These are phyloP conservation scores for Cantharis flavilabris DNA, from an alignment of 2,888 invertebrate species.

Conservation along the genomic window DNA sequence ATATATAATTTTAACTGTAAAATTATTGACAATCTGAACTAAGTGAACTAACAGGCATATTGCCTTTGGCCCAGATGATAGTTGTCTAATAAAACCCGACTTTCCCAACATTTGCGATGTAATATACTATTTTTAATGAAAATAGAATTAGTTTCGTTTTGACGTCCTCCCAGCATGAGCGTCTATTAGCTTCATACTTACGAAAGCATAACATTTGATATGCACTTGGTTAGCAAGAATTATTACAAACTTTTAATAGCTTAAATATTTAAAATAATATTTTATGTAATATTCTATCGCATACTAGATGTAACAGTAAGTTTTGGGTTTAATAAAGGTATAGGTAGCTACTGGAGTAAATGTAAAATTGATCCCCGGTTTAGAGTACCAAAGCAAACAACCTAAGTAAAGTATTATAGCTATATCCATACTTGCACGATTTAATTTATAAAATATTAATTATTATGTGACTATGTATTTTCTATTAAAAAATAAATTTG, in stretches of 20 bases:
- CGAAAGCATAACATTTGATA: not conserved
- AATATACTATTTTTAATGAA: no score
- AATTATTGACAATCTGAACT: no score
- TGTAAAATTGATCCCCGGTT: not conserved
- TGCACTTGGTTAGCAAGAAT: not conserved
- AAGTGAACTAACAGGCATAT: no score
- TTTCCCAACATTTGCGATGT: no score
- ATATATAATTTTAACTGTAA: no score
- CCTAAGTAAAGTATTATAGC: not conserved
- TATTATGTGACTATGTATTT: not conserved
- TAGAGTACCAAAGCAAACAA: not conserved
- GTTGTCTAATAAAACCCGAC: no score
- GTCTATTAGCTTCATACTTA: not conserved
- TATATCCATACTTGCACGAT: not conserved
- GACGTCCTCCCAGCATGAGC: not conserved
- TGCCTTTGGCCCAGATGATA: no score
- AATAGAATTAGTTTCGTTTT: not conserved
- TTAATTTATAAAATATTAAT: not conserved
- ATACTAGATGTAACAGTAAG: not conserved
- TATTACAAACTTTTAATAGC: not conserved
- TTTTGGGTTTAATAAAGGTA: not conserved
- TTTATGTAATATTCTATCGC: not conserved
- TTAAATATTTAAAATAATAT: not conserved
- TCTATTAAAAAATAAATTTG: not conserved
- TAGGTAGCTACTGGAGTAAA: not conserved